Evolutionary conservation across 2,797 vertebrate species (phyloP).

Genomic region (Threskiornis aethiopicus): DNA sequence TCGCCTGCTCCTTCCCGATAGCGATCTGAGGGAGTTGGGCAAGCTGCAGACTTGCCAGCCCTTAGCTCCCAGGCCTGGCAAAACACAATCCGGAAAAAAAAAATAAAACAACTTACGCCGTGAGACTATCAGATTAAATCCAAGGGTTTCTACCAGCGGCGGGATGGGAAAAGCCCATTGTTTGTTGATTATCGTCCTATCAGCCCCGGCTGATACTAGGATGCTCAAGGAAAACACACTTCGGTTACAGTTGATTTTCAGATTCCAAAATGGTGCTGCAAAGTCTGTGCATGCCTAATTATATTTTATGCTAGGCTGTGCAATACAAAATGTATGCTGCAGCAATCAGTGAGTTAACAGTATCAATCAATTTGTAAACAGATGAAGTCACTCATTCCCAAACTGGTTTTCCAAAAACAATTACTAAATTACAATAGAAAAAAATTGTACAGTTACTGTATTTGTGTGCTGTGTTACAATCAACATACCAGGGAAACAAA

Average conservation of each 20-base stretch:
- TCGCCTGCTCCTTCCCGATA: constrained; percentile 48
- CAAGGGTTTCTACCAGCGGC: constrained; percentile 61
- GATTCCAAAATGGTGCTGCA: constrained; percentile 81
- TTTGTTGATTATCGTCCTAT: constrained; percentile 72
- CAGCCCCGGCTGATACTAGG: constrained; percentile 66
- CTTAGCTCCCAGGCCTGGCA: constrained; percentile 58
- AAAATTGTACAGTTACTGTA: constrained; percentile 95
- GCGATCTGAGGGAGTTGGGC: constrained; percentile 56
- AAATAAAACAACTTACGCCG: not conserved
- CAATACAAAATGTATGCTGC: constrained; percentile 80
- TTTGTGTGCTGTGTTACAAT: constrained; percentile 96
- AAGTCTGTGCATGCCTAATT: constrained; percentile 79
- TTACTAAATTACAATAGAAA: constrained; percentile 99
- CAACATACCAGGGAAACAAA: constrained; percentile 99
- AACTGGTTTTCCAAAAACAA: constrained; percentile 90
- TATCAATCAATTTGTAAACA: constrained; percentile 96
- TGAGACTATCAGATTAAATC: constrained; percentile 73
- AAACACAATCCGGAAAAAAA: not conserved
- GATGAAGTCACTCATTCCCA: constrained; percentile 89
- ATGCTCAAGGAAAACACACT: constrained; percentile 78
- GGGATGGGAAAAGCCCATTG: constrained; percentile 74
- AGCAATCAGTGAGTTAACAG: constrained; percentile 88
- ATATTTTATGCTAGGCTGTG: constrained; percentile 83
- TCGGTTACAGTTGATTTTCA: constrained; percentile 79
- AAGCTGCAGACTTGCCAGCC: constrained; percentile 61